These are phyloP conservation scores for Noctilio leporinus DNA, from an alignment of 2,113 vertebrate genomes.

Conservation along the genomic window DNA sequence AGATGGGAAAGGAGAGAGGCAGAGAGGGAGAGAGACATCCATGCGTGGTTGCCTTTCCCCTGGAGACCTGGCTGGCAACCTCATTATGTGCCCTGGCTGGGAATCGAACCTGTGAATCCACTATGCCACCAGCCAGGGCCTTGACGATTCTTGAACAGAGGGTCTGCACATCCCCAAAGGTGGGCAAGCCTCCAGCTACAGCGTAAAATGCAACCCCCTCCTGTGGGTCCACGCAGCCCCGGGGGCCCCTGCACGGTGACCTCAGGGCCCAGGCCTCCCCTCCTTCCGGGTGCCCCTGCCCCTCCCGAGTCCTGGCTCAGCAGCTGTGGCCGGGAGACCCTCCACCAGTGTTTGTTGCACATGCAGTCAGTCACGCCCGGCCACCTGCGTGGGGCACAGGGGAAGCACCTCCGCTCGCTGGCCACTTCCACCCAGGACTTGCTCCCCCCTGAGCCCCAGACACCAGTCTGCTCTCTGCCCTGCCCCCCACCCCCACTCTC, in stretches of 20 bases:
- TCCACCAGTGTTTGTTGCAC: not conserved
- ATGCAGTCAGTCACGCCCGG: not conserved
- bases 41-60: too few species aligned
- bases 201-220: too few species aligned
- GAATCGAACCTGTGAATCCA: too few species aligned
- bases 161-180: not conserved
- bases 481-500: not conserved
- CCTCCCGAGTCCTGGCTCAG: not conserved
- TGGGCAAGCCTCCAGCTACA: fast-evolving
- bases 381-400: not conserved
- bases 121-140: too few species aligned
- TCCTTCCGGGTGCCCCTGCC: not conserved
- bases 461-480: not conserved
- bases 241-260: not conserved
- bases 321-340: not conserved
- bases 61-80: too few species aligned
- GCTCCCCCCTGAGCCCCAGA: not conserved
- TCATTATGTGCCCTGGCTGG: too few species aligned
- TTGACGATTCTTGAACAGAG: too few species aligned
- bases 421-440: not conserved
- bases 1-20: too few species aligned
- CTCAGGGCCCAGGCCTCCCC: not conserved
- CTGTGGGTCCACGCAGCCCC: not conserved
- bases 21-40: too few species aligned
- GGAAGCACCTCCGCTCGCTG: fast-evolving